phyloP scores from a whole-genome alignment of 2,113 vertebrate species.

The Poicephalus gulielmi region DNA sequence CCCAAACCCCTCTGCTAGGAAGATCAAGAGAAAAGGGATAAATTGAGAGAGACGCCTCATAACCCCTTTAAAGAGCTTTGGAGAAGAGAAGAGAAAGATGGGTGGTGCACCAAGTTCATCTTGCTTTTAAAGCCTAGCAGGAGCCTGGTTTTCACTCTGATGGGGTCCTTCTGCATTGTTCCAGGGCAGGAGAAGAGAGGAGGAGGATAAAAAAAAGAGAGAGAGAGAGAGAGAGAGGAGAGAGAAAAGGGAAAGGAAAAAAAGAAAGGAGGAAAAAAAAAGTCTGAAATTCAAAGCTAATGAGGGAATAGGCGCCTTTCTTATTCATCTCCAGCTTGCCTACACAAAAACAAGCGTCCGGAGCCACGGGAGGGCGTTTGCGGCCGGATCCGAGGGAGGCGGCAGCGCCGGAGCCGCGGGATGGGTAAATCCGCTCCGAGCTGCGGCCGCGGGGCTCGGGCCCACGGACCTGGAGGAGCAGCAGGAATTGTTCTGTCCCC shows the following conservation, averaged over 20 bases:
- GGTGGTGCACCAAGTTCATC: conserved; percentile 69
- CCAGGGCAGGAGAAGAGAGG: conserved; percentile 53
- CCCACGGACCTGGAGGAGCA: conserved; percentile 62
- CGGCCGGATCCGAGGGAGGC: conserved; percentile 77
- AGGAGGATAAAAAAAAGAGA: not conserved
- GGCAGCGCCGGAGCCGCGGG: conserved; percentile 75
- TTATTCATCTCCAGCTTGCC: conserved; percentile 61
- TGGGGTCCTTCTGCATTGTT: conserved; percentile 63
- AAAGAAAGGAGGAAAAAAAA: not conserved
- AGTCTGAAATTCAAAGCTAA: conserved; percentile 64
- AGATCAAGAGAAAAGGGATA: conserved; percentile 87
- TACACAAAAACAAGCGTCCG: conserved; percentile 73
- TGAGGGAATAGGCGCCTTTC: conserved; percentile 64
- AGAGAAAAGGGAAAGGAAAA: not conserved
- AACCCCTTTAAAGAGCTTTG: conserved; percentile 74
- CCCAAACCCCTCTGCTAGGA: conserved; percentile 81
- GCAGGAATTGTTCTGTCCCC: conserved; percentile 43
- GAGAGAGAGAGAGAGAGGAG: not conserved
- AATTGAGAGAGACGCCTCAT: conserved; percentile 79
- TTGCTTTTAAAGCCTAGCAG: conserved; percentile 67
- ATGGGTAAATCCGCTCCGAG: conserved; percentile 72
- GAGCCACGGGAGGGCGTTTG: conserved; percentile 80
- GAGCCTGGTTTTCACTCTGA: conserved; percentile 61
- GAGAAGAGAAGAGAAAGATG: conserved; percentile 73
- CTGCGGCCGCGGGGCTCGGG: conserved; percentile 47